phyloP scores from a whole-genome alignment of 2,888 invertebrate genomes.

The Ochropacha duplaris region DNA sequence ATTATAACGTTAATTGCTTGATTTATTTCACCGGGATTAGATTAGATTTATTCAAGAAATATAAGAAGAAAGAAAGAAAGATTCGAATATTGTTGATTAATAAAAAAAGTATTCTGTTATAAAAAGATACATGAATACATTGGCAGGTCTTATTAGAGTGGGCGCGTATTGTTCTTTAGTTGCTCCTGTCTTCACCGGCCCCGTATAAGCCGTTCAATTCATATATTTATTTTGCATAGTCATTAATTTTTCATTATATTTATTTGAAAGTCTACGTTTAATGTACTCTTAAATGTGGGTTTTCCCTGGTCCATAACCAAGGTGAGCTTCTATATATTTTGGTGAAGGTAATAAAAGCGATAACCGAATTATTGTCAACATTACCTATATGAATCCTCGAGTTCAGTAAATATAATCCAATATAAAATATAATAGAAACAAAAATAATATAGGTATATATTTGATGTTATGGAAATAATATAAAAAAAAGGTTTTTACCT shows the following conservation, averaged over 20 bases:
- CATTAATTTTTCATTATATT: constrained; percentile 9
- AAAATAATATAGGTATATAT: too few species aligned
- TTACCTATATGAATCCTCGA: not conserved
- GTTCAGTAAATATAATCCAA: too few species aligned
- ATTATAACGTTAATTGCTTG: not conserved
- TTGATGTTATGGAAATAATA: too few species aligned
- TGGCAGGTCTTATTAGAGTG: constrained; percentile 53
- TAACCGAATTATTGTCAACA: not conserved
- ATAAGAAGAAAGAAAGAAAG: too few species aligned
- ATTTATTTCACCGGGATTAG: not conserved
- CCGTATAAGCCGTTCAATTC: constrained; percentile 51
- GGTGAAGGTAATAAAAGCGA: not conserved
- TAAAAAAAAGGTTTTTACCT: too few species aligned
- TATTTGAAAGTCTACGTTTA: constrained; percentile 8
- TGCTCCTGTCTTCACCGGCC: constrained; percentile 78
- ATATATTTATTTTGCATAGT: constrained; percentile 23
- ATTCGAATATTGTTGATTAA: not conserved
- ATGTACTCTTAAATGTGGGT: not conserved
- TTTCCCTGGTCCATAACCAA: not conserved
- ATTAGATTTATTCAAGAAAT: not conserved
- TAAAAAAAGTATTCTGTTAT: not conserved
- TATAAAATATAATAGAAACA: too few species aligned
- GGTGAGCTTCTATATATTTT: not conserved
- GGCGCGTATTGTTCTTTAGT: constrained; percentile 57
- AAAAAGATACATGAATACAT: not conserved